Evolutionary conservation across 2,113 vertebrate genomes (phyloP).

Genomic region (Dunckerocampus dactyliophorus): DNA sequence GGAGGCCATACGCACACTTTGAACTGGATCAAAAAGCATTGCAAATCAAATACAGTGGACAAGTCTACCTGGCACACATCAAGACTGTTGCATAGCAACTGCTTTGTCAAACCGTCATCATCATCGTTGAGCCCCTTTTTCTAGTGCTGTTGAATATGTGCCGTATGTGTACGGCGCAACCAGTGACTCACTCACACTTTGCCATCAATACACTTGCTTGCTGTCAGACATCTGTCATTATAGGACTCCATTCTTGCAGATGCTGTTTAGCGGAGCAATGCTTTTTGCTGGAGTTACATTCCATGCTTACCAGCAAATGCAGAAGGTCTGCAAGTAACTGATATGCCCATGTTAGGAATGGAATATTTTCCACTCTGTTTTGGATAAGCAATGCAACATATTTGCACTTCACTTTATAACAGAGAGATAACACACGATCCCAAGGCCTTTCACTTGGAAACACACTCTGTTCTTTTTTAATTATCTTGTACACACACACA

Average conservation of each 20-base stretch:
- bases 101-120: conserved; percentile 48
- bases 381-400: no score
- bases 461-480: no score
- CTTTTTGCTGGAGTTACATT: no score
- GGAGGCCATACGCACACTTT: conserved; percentile 7
- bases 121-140: conserved; percentile 30
- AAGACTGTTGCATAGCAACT: conserved; percentile 71
- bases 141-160: conserved; percentile 48
- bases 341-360: no score
- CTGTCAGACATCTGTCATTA: neutral
- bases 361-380: no score
- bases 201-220: neutral
- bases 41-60: conserved; percentile 48
- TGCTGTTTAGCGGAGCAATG: no score
- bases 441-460: no score
- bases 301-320: no score
- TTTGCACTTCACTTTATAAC: no score
- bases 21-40: conserved; percentile 40
- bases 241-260: neutral
- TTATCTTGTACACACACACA: no score
- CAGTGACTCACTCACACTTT: conserved; percentile 9
- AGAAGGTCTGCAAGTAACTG: no score
- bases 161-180: conserved; percentile 37
- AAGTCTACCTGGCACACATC: conserved; percentile 54
- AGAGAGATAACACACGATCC: no score